Base-by-base conservation (phyloP, 2,888 invertebrate genomes). In the Amiota communis region DNA sequence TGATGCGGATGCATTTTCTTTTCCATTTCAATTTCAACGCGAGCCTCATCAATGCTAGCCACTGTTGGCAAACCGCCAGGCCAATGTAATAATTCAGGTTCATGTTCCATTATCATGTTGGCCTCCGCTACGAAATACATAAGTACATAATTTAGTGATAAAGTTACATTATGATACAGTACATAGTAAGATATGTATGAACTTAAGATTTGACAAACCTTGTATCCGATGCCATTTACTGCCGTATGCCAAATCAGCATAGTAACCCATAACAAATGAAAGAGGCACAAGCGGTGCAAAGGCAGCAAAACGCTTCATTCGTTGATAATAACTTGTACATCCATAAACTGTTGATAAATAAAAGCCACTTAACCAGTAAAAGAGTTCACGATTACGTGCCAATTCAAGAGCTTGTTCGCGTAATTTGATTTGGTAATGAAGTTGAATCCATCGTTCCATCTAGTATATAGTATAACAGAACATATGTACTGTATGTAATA, bases 401-500 rank as follows among this genome's bases (percentile, higher is more conserved):
- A 95, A 91, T 87, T 93, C 91, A 89, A 94, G 90, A 0, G 96
- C 95, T 89, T 93, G 91, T 89, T 93, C 92, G 75, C 95, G 91
- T 87, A 95, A 94, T 84, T 95, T 92, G 91, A 96, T 93, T 89
- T 95, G 94, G 88, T 94, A 94, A 88, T 94, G 94, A 91, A 96
- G 92, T 86, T 95, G 95, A 78, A 96, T 93, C 90, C 95, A 95
- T 75, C 95, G 91, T 86, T 95, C 95, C 91, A 95, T 92, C 95
- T 93, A 78, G n/a, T n/a, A n/a, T n/a, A n/a, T n/a, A n/a, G n/a
- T 75, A 88, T 8, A 12, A 47, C 6, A 4, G 10, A 23, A 23
- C 3, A 23, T 23, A 23, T 3, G 3, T 13, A 6, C n/a, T 23
- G 23, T 36, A 36, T 36, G 36, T 36, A 36, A 2, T n/a, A n/a